Evolutionary conservation across 2,888 invertebrate species (phyloP).

Genomic region (Drosophila gaucha): DNA sequence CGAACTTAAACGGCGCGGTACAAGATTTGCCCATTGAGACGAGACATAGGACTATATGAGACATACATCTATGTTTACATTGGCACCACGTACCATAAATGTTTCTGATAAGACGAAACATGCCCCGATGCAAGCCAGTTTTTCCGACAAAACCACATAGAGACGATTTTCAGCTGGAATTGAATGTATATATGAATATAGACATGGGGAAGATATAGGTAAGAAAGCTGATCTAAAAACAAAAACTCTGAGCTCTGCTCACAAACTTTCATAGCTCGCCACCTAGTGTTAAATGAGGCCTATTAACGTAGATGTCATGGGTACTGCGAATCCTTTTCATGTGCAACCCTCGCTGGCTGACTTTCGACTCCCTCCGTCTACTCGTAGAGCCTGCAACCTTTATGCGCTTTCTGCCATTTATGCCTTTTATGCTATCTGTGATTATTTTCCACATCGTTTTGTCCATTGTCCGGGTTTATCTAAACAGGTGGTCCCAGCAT

Average conservation of each 20-base stretch:
- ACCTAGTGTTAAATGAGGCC: constrained; percentile 67
- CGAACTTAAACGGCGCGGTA: constrained; percentile 50
- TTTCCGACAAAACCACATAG: neutral
- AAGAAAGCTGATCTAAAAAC: neutral
- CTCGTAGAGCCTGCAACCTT: neutral
- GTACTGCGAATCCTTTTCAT: constrained; percentile 56
- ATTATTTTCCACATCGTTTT: constrained; percentile 78
- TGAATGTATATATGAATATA: neutral
- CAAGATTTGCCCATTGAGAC: constrained; percentile 77
- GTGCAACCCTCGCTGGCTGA: constrained; percentile 39
- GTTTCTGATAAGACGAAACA: constrained; percentile 63
- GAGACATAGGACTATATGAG: constrained; percentile 41
- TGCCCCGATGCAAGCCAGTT: constrained; percentile 32
- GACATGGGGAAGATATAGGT: neutral
- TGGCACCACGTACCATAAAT: constrained; percentile 54
- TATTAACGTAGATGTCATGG: constrained; percentile 63
- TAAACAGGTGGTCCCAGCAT: constrained; percentile 80
- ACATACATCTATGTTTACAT: constrained; percentile 44
- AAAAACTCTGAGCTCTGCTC: neutral
- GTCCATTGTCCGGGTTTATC: constrained; percentile 69
- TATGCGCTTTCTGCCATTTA: constrained; percentile 53
- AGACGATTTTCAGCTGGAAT: neutral
- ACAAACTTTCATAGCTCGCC: neutral
- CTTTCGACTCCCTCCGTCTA: constrained; percentile 10
- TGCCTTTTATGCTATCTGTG: constrained; percentile 75